Evolutionary conservation across 2,113 vertebrate species (phyloP).

Genomic region (Microcebus tavaratra): DNA sequence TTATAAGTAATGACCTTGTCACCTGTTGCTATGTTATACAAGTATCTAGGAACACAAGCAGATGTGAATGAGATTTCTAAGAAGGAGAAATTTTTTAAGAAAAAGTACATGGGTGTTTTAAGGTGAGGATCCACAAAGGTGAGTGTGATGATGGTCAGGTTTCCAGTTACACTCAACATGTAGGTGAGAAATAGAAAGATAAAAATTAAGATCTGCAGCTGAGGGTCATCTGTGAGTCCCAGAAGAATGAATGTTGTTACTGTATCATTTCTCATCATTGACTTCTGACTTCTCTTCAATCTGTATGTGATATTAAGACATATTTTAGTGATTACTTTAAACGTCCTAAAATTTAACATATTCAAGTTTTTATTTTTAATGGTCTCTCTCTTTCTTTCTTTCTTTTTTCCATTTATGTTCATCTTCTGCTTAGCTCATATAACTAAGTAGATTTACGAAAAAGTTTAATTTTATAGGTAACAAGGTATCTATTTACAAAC

Average conservation of each 20-base stretch:
- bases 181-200: not conserved
- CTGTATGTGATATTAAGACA: not conserved
- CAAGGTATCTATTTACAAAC: not conserved
- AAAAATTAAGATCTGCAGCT: not conserved
- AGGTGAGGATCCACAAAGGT: not conserved
- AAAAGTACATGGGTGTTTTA: conserved; percentile 39
- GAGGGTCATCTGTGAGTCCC: conserved; percentile 6
- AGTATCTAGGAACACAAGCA: conserved; percentile 26
- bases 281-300: not conserved
- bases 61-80: conserved; percentile 29
- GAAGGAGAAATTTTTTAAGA: conserved; percentile 38
- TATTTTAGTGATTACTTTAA: not conserved
- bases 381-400: not conserved
- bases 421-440: not conserved
- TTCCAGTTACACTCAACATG: not conserved
- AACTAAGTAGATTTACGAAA: not conserved
- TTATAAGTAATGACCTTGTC: conserved; percentile 44
- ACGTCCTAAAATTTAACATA: not conserved
- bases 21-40: conserved; percentile 11
- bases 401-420: not conserved
- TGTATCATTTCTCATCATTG: not conserved
- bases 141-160: not conserved
- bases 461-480: not conserved
- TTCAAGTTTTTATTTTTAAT: not conserved
- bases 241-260: conserved; percentile 2